A percentile compares a stretch with the other conserved stretches of the same genome.
Conservation (phyloP, 2,888 invertebrate genomes). For the Bembecia ichneumoniformis region DNA sequence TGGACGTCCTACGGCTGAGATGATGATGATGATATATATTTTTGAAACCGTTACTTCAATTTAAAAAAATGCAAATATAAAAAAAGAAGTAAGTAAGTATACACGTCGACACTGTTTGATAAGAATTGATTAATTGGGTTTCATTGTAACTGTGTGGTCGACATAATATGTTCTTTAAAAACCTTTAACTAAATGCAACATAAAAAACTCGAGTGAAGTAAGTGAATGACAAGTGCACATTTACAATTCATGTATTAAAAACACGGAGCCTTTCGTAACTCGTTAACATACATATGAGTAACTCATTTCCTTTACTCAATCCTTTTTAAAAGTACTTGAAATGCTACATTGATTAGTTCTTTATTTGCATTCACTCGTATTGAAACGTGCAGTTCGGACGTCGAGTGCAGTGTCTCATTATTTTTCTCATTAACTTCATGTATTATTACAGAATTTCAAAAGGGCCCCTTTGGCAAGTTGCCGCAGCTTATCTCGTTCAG, state of each 20-base stretch:
- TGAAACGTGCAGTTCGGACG: not conserved
- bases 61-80: too few species aligned
- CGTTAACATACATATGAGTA: slow-evolving; percentile 8
- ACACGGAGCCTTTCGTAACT: slow-evolving; percentile 8
- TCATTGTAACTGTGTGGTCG: not conserved
- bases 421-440: not conserved
- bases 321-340: not conserved
- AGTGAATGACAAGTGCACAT: slow-evolving; percentile 8
- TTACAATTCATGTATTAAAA: slow-evolving; percentile 9
- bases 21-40: too few species aligned
- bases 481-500: not conserved
- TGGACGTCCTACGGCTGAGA: too few species aligned
- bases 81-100: too few species aligned
- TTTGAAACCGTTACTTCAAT: too few species aligned
- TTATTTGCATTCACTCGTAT: not conserved
- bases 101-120: too few species aligned
- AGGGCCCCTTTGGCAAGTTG: not conserved
- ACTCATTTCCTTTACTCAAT: slow-evolving; percentile 10
- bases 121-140: too few species aligned
- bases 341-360: not conserved
- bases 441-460: not conserved
- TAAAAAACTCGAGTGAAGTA: not conserved
- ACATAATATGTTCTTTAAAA: not conserved
- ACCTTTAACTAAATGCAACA: not conserved
- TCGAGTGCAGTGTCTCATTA: not conserved